phyloP scores from a whole-genome alignment of 2,888 invertebrate species.

The Brachycybe producta region DNA sequence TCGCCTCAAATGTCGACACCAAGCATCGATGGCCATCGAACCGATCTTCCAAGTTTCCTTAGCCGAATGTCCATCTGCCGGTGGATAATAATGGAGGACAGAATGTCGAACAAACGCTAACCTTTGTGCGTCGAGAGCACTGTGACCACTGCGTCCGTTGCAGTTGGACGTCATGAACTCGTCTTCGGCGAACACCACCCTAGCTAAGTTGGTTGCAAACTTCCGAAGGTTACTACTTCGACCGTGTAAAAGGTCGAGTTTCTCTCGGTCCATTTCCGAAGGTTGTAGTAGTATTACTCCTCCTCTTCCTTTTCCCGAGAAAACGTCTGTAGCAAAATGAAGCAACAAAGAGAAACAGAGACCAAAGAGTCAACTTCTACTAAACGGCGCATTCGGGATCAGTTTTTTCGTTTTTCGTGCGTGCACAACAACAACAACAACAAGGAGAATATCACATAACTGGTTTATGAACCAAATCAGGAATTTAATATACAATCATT shows the following conservation, averaged over 20 bases:
- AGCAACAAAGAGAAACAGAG: too few species aligned
- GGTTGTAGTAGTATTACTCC: too few species aligned
- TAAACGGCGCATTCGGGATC: too few species aligned
- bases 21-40: conserved; percentile 11
- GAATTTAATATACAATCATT: too few species aligned
- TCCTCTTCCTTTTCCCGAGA: too few species aligned
- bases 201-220: conserved; percentile 10
- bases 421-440: too few species aligned
- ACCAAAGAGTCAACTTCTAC: too few species aligned
- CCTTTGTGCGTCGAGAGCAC: not conserved
- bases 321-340: too few species aligned
- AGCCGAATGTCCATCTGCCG: not conserved
- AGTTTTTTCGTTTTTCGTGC: too few species aligned
- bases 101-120: not conserved
- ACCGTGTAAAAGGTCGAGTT: not conserved
- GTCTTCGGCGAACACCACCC: not conserved
- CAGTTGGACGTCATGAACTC: conserved; percentile 9
- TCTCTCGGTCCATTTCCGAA: not conserved
- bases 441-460: too few species aligned
- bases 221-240: not conserved
- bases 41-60: conserved; percentile 10
- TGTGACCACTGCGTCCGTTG: conserved; percentile 2
- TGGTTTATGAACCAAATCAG: too few species aligned
- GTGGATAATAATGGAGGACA: not conserved
- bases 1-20: conserved; percentile 13